These are phyloP conservation scores for Porites lutea DNA, from an alignment of 64 coral and sea anemone species.

Conservation along the genomic window DNA sequence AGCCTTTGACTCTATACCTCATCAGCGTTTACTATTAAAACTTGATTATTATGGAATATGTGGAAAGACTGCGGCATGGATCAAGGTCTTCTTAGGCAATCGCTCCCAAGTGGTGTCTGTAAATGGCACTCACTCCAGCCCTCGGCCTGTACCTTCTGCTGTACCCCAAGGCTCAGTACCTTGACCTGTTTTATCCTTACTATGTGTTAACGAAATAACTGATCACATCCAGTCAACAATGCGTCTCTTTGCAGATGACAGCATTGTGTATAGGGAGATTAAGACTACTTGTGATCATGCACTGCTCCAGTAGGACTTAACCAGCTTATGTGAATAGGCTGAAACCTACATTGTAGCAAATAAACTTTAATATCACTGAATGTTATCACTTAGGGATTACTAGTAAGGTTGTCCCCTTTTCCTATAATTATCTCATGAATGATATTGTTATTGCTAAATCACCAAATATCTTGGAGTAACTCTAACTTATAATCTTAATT, in stretches of 20 bases:
- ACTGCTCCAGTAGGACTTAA: neutral
- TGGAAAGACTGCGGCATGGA: neutral
- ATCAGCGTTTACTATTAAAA: neutral
- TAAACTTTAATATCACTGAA: constrained; percentile 54
- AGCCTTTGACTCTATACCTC: constrained; percentile 25
- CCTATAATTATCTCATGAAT: constrained; percentile 23
- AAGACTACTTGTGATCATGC: neutral
- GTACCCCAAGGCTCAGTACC: neutral
- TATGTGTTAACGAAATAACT: neutral
- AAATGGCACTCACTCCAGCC: neutral
- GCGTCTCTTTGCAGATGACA: neutral
- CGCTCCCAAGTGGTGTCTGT: neutral
- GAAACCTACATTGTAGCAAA: constrained; percentile 15
- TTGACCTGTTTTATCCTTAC: neutral
- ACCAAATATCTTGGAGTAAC: constrained; percentile 29
- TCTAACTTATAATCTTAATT: constrained; percentile 6
- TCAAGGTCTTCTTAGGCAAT: neutral
- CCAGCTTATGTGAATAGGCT: constrained; percentile 33
- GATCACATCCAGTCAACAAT: neutral
- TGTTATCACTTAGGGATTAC: constrained; percentile 64
- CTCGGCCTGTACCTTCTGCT: neutral
- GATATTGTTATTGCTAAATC: constrained; percentile 35
- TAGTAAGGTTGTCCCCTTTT: constrained; percentile 22
- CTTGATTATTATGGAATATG: neutral
- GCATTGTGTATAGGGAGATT: neutral